Conservation (phyloP, 2,888 invertebrate species). For the Spisula subtruncata region DNA sequence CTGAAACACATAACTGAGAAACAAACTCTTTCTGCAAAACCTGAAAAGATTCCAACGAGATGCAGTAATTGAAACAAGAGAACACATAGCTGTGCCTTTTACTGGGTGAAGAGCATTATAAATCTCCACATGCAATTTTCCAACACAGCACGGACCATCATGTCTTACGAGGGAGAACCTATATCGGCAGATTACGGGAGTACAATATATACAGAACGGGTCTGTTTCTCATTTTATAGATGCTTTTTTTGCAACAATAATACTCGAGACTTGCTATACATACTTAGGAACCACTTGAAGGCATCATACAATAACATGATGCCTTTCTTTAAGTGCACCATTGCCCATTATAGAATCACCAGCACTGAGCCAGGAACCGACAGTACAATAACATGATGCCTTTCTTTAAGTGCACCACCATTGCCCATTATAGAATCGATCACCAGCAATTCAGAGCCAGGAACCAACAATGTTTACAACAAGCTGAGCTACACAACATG, state of each 20-base stretch:
- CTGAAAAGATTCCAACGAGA: neutral
- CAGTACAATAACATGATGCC: neutral
- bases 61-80: constrained; percentile 26
- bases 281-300: constrained; percentile 22
- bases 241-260: constrained; percentile 25
- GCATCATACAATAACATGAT: neutral
- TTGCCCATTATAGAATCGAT: constrained; percentile 11
- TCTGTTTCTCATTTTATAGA: constrained; percentile 31
- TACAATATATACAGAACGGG: constrained; percentile 15
- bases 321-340: constrained; percentile 18
- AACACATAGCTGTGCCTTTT: constrained; percentile 15
- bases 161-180: neutral
- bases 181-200: constrained; percentile 19
- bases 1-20: constrained; percentile 17
- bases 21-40: neutral
- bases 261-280: constrained; percentile 28
- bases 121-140: constrained; percentile 20
- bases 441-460: neutral
- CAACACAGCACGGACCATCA: constrained; percentile 23
- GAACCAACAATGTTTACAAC: neutral
- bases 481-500: neutral
- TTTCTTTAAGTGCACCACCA: constrained; percentile 17
- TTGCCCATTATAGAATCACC: neutral
- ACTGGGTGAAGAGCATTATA: constrained; percentile 25
- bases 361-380: neutral